phyloP scores from a whole-genome alignment of 2,113 vertebrate species.

The Phalacrocorax aristotelis region DNA sequence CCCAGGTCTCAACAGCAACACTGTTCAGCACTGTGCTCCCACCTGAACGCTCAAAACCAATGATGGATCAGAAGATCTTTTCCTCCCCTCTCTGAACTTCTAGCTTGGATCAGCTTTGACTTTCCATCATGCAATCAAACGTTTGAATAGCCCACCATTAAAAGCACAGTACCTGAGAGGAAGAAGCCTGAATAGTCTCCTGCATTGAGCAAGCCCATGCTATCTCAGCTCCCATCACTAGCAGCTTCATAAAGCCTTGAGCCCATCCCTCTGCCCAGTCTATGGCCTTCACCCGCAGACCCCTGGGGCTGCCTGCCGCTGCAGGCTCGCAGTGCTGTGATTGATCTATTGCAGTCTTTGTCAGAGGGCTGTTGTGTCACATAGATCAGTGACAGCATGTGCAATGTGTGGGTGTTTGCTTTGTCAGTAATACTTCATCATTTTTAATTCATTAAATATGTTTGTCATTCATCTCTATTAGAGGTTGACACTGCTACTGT shows the following conservation, averaged over 20 bases:
- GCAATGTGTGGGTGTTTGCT: not conserved
- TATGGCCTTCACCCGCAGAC: rapidly evolving
- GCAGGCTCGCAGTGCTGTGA: rapidly evolving
- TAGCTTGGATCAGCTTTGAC: not conserved
- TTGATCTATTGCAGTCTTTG: not conserved
- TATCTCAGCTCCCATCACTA: not conserved
- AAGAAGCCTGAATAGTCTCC: not conserved
- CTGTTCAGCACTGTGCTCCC: not conserved
- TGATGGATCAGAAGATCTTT: not conserved
- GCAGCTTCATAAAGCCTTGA: not conserved
- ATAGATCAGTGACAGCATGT: not conserved
- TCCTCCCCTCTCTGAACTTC: not conserved
- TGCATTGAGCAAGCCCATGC: not conserved
- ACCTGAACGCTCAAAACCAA: not conserved
- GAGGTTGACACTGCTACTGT: not conserved
- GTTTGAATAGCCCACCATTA: not conserved
- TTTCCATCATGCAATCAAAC: not conserved
- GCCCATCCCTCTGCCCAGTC: not conserved
- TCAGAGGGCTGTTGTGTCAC: not conserved
- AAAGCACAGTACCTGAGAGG: not conserved
- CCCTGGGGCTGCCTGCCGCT: not conserved
- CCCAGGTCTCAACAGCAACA: not conserved
- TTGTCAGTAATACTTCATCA: conserved; percentile 27
- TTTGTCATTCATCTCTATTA: conserved; percentile 41
- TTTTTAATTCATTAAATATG: conserved; percentile 27